Evolutionary conservation across 2,797 vertebrate genomes (phyloP), one percentile per base, ranked within the genome.

Genomic region (Atherinosoma microstoma): DNA sequence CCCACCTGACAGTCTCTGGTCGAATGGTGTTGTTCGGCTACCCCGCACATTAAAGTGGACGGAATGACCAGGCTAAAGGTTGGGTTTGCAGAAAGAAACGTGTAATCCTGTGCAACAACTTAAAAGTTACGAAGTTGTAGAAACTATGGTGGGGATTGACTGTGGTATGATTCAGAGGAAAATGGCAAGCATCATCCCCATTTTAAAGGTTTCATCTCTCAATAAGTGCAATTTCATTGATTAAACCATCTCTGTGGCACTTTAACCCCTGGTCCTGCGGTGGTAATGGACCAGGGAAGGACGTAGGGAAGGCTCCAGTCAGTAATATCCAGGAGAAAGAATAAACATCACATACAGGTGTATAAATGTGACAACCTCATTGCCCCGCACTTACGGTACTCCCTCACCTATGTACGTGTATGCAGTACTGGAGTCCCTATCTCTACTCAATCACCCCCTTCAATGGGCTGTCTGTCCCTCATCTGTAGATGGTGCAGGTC

Each of bases 401-500:
- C 32, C 70, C 64, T 58, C 45, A 62, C 63, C 61, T 62, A 73
- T 83, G 69, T 65, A 63, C 76, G 22, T 54, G 76, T 67, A 51
- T 10, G 35, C 79, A 71, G 68, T 77, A 64, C 87, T 84, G 77
- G 72, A 87, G 78, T 76, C 59, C 54, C 81, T 72, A 67, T 64
- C 80, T 70, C 72, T 80, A 68, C 75, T 76, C 74, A 75, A 84
- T 84, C 84, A 86, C 54, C 54, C 80, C 76, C 73, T 72, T 86
- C 84, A 84, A 20, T 82, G 79, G 76, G 79, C 70, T 18, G 62
- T 90, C 84, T 73, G 82, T 91, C 79, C 83, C 83, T 87, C 90
- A 81, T 87, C 84, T 85, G 85, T 92, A 86, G 86, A 86, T 88
- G 84, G 67, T 84, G 85, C 87, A 92, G 87, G 88, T 87, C 80